phyloP scores from a whole-genome alignment of 2,888 invertebrate species.

The Ornithoptera priamus region DNA sequence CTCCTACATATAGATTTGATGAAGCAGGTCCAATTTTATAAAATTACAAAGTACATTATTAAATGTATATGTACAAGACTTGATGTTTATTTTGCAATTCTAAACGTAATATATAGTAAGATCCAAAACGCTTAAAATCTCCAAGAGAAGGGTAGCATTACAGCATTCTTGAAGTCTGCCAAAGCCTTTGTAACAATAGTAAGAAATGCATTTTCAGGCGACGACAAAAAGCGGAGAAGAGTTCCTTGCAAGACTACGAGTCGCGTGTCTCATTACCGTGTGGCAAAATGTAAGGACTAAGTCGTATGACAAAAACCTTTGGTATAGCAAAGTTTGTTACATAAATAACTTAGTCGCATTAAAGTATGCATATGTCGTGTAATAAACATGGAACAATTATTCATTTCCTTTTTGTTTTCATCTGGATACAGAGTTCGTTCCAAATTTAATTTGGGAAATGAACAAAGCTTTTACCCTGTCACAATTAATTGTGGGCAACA shows the following conservation, averaged over 20 bases:
- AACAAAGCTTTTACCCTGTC: constrained; percentile 66
- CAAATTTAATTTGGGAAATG: constrained; percentile 60
- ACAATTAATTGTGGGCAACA: constrained; percentile 60
- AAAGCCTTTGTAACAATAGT: constrained; percentile 14
- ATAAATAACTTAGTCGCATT: constrained; percentile 29
- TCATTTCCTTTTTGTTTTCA: constrained; percentile 47
- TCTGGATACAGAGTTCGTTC: constrained; percentile 49
- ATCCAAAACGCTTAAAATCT: not conserved
- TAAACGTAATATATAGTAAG: not conserved
- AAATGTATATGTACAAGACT: no score
- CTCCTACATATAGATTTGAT: constrained; percentile 11
- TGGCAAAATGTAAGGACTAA: constrained; percentile 44
- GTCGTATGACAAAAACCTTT: constrained; percentile 32
- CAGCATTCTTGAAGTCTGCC: constrained; percentile 5
- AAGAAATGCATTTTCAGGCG: constrained; percentile 47
- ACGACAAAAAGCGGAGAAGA: constrained; percentile 45
- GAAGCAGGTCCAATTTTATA: not conserved
- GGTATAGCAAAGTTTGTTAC: constrained; percentile 30
- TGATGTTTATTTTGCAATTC: not conserved
- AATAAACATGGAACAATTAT: constrained; percentile 37
- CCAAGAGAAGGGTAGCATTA: constrained; percentile 1
- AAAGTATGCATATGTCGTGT: constrained; percentile 36
- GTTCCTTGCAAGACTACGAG: constrained; percentile 42
- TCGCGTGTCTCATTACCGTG: constrained; percentile 58
- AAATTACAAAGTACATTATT: no score